Percentiles rank a stretch among this genome's conserved stretches.
These are phyloP conservation scores for Calliphora vomitoria DNA, from an alignment of 2,888 invertebrate species.

Conservation along the genomic window DNA sequence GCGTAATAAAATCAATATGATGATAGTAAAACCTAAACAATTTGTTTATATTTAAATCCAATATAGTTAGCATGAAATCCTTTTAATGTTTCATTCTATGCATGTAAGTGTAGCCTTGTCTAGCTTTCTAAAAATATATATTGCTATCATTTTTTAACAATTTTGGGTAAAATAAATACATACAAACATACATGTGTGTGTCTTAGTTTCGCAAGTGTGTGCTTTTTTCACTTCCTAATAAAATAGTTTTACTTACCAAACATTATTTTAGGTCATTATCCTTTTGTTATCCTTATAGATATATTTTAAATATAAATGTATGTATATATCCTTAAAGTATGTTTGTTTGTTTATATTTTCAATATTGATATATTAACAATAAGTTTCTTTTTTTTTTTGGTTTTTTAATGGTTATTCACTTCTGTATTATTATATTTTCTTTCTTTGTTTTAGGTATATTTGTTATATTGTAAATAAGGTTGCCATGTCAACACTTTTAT, in stretches of 20 bases:
- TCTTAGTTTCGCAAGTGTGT: neutral
- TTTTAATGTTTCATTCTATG: neutral
- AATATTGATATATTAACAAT: conserved; percentile 63
- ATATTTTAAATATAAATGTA: neutral
- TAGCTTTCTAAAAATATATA: neutral
- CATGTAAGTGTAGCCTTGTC: no score
- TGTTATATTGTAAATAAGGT: conserved; percentile 65
- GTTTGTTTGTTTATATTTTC: conserved; percentile 32
- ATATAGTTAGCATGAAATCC: conserved; percentile 19
- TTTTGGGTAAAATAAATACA: no score
- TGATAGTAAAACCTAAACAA: neutral
- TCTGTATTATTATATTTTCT: neutral
- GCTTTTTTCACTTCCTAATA: neutral
- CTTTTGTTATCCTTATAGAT: conserved; percentile 79
- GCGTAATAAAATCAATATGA: conserved; percentile 40
- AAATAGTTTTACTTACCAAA: conserved; percentile 72
- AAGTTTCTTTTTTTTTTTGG: conserved; percentile 47
- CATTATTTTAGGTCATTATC: conserved; percentile 76
- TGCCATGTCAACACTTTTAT: conserved; percentile 72
- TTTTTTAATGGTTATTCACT: conserved; percentile 35
- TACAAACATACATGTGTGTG: neutral
- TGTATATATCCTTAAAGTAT: conserved; percentile 35
- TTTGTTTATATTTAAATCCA: conserved; percentile 18
- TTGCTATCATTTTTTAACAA: neutral
- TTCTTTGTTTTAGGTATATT: conserved; percentile 42